A percentile compares a stretch with the other conserved stretches of the same genome.
phyloP scores from a whole-genome alignment of 2,888 invertebrate species.

The Anagyrus pseudococci region DNA sequence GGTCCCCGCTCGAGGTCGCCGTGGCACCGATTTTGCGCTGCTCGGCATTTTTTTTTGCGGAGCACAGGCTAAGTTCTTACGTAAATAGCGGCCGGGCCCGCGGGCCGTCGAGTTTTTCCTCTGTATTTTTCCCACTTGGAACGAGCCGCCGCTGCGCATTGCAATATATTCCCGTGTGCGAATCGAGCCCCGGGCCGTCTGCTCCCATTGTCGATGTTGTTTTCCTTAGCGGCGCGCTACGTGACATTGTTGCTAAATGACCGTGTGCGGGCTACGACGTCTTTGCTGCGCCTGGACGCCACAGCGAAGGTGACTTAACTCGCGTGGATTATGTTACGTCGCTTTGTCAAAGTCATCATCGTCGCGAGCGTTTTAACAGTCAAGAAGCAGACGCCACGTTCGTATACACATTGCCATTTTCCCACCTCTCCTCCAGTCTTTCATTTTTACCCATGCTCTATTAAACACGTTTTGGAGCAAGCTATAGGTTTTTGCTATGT shows the following conservation, averaged over 20 bases:
- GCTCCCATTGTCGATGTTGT: not conserved
- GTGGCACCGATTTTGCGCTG: too few relatives aligned
- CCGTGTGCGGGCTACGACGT: too few relatives aligned
- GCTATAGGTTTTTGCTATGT: not conserved
- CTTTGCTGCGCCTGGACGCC: too few relatives aligned
- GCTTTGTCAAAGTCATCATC: slow-evolving; percentile 16
- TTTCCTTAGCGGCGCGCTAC: too few relatives aligned
- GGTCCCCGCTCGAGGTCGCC: too few relatives aligned
- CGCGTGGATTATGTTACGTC: slow-evolving; percentile 18
- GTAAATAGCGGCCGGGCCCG: not conserved
- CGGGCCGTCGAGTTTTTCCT: not conserved
- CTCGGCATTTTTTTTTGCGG: too few relatives aligned
- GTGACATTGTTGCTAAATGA: slow-evolving; percentile 1
- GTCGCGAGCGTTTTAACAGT: slow-evolving; percentile 11
- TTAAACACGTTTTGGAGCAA: not conserved
- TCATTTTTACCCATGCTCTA: not conserved
- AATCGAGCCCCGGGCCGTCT: too few relatives aligned
- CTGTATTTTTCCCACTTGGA: not conserved
- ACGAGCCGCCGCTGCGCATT: too few relatives aligned
- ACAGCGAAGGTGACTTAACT: too few relatives aligned
- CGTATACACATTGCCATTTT: not conserved
- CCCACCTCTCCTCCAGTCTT: not conserved
- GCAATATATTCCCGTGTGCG: too few relatives aligned
- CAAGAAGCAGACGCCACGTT: slow-evolving; percentile 17
- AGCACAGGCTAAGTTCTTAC: too few relatives aligned